Percentiles rank a stretch among this genome's conserved stretches.
Evolutionary conservation across 2,888 invertebrate species (phyloP).

Genomic region (Phymatocera aterrima): DNA sequence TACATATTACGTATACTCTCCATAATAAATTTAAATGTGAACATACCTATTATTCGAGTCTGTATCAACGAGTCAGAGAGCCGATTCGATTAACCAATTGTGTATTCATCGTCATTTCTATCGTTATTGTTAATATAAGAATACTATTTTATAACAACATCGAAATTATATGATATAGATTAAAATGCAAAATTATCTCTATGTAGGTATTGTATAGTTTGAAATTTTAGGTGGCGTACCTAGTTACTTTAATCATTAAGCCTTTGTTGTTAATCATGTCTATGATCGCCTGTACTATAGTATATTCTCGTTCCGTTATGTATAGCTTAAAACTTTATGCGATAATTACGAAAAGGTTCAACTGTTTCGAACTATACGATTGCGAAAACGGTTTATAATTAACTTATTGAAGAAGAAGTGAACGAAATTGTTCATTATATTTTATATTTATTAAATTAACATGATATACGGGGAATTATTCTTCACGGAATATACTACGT

Average conservation of each 20-base stretch:
- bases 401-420: neutral
- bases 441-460: too few species aligned
- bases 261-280: neutral
- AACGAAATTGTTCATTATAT: too few species aligned
- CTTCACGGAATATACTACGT: neutral
- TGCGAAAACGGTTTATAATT: too few species aligned
- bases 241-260: neutral
- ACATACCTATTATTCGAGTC: neutral
- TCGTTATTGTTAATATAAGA: neutral
- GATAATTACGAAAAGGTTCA: neutral
- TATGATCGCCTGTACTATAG: neutral
- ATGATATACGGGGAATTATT: too few species aligned
- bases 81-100: neutral
- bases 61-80: neutral
- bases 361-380: too few species aligned
- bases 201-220: neutral
- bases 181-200: neutral
- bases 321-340: neutral
- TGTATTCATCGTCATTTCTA: neutral
- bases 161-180: slow-evolving; percentile 3
- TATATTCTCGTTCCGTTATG: neutral
- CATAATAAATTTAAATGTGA: neutral
- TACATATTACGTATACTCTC: neutral
- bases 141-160: neutral
- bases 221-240: neutral